Evolutionary conservation across 2,113 vertebrate species (phyloP).

Genomic region (Garra rufa): DNA sequence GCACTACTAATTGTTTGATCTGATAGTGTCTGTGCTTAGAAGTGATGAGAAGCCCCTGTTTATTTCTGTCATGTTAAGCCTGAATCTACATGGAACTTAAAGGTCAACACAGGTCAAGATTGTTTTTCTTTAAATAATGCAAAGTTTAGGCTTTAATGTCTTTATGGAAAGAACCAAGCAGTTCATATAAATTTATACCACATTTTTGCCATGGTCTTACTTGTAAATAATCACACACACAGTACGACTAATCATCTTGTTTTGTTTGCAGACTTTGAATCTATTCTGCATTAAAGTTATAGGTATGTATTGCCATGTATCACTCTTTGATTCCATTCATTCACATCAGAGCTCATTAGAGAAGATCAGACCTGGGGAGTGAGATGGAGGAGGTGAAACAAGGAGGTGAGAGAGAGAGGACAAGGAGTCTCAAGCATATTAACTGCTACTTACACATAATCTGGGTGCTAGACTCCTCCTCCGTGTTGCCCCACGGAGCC

Average conservation of each 20-base stretch:
- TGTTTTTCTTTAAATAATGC: neutral
- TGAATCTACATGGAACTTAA: neutral
- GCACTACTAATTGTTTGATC: neutral
- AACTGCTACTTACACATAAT: constrained; percentile 66
- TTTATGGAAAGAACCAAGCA: neutral
- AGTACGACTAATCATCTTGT: neutral
- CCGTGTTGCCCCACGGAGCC: constrained; percentile 56
- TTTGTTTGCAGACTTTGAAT: no score
- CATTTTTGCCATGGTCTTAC: neutral
- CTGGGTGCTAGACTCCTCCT: constrained; percentile 74
- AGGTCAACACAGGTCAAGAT: constrained; percentile 8
- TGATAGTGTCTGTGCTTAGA: neutral
- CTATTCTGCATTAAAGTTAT: neutral
- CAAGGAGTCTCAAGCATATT: constrained; percentile 58
- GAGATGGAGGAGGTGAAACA: constrained; percentile 3
- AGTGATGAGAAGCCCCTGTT: neutral
- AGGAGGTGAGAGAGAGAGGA: constrained; percentile 34
- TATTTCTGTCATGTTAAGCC: constrained; percentile 4
- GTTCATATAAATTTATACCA: neutral
- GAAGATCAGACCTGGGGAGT: constrained; percentile 1
- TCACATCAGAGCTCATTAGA: constrained; percentile 7
- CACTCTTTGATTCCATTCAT: constrained; percentile 21
- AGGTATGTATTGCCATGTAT: neutral
- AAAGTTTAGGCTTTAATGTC: neutral
- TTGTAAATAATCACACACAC: neutral